Base-by-base conservation (phyloP, 2,113 vertebrate genomes). In the Turnix velox region DNA sequence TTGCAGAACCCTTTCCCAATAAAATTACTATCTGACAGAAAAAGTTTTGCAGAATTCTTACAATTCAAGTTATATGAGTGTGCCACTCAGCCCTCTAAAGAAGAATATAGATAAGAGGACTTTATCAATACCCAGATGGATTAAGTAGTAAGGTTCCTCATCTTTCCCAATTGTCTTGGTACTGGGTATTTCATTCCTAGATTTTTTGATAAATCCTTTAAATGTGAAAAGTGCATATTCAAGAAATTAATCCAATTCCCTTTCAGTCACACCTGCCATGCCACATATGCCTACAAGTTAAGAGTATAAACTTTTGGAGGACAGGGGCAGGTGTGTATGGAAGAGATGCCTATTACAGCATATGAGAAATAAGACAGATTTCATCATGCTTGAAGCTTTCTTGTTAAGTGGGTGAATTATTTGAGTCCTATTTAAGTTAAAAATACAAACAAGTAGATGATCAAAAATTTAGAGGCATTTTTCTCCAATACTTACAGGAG, bases 331-430 rank as follows among this genome's bases (percentile, higher is more conserved):
- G 23, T 18, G 33, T 8, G 7, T 52, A 10, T 8, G 13, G 25
- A 65, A 79, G 31, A 48, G 17, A 7, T 0, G 0, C 7, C 28
- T 33, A 2, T 37, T 61, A 58, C 4, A 18, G 20, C 7, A 7
- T 25, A 45, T 1, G 3, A 63, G 57, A 71, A 80, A 42, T 2
- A 31, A 35, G 12, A 52, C 17, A 43, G 31, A 65, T 63, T 65
- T 65, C 24, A 7, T 20, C 58, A 39, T 59, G 10, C 27, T 72
- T 66, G n/a, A 68, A 78, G 25, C 8, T 74, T 83, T 83, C 42
- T 71, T 48, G 22, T 77, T 86, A 37, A 61, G 58, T 57, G 7
- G 12, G 73, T 37, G 27, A 63, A 12, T 55, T 61, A 67, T 7
- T 16, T 35, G 39, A 74, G 37, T 74, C 15, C 22, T 51, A 14